Base-by-base conservation (phyloP, 2,113 vertebrate genomes). In the Seriola rivoliana region DNA sequence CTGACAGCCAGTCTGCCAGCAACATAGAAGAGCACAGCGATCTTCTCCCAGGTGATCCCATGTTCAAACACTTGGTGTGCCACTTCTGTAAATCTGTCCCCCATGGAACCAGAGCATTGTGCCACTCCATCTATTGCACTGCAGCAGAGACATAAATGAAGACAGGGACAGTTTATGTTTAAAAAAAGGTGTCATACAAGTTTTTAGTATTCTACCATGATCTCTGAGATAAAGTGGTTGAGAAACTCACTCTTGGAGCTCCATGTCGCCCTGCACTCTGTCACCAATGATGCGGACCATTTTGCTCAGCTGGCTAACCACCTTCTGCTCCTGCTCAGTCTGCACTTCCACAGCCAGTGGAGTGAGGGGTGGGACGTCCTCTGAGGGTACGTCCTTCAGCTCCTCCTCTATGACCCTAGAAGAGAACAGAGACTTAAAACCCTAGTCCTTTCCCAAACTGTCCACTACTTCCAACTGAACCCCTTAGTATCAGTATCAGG, bases 1-100 rank as follows among this genome's bases (percentile, higher is more conserved):
- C 9, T 85, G 21, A 87, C n/a, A 44, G 90, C 86, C 16, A 92
- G 54, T 54, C 29, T 84, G 5, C 90, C 88, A 0, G 86, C 90
- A 0, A 90, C 86, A 2, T 90, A 90, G 78, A 92, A 85, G 32
- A 92, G 90, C 71, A 90, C 85, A 4, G 82, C 88, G 2, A 92
- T 92, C 34, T 52, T 85, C 82, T 90, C 88, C 90, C 90, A 92
- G 40, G 75, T 86, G 75, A 92, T 92, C 5, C 86, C 85, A 0
- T 69, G 48, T 14, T 84, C 12, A 23, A 92, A 67, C 48, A 92
- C 90, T 57, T 85, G 71, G 12, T 72, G 1, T 2, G 80, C 82
- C 68, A 92, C 86, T 4, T 19, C 3, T 13, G 57, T 71, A 25
- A 92, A 89, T 5, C 34, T 23, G 0, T 85, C 86, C 72, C 54